Evolutionary conservation across 2,113 vertebrate species (phyloP).

Genomic region (Progne subis): DNA sequence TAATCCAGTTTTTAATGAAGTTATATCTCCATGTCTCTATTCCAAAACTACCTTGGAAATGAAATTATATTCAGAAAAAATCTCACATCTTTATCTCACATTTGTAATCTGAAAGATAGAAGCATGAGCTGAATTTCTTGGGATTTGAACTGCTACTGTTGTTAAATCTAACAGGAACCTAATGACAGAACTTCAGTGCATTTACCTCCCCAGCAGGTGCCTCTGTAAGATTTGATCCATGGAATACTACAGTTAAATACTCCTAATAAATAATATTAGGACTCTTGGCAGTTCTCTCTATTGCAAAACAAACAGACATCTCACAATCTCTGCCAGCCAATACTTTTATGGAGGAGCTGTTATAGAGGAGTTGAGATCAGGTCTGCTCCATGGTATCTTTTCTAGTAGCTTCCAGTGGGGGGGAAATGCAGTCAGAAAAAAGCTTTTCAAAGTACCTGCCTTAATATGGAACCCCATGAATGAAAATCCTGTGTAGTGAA

Average conservation of each 20-base stretch:
- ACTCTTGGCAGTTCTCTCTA: not conserved
- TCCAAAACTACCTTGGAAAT: not conserved
- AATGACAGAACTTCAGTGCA: not conserved
- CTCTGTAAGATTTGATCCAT: not conserved
- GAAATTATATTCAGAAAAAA: not conserved
- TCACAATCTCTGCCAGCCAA: not conserved
- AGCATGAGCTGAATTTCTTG: not conserved
- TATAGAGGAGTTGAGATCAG: not conserved
- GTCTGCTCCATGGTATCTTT: not conserved
- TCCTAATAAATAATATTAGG: not conserved
- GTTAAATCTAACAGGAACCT: not conserved
- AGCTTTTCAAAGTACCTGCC: not conserved
- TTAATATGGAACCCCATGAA: not conserved
- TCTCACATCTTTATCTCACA: not conserved
- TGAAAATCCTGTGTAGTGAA: not conserved
- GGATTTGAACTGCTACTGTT: not conserved
- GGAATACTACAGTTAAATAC: not conserved
- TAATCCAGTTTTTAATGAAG: not conserved
- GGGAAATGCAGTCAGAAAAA: not conserved
- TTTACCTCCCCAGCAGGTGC: rapidly evolving
- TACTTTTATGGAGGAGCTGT: not conserved
- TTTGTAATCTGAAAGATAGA: not conserved
- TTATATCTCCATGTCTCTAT: not conserved
- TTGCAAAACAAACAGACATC: not conserved
- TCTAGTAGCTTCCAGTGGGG: not conserved